phyloP scores from a whole-genome alignment of 2,888 invertebrate species.

The Neoascia interrupta region DNA sequence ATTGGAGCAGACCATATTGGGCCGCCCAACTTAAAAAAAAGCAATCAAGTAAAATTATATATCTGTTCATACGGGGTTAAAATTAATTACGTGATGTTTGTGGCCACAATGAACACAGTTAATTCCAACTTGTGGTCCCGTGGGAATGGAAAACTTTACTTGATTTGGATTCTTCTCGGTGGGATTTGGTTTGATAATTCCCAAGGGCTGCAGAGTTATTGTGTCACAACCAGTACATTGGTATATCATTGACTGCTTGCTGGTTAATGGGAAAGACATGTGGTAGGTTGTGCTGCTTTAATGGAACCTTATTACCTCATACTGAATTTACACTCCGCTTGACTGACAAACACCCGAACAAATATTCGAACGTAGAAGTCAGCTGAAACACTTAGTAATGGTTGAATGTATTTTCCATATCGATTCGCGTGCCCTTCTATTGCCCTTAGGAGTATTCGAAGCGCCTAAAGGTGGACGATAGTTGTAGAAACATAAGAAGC shows the following conservation, averaged over 20 bases:
- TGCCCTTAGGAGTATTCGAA: slow-evolving; percentile 94
- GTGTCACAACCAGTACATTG: slow-evolving; percentile 95
- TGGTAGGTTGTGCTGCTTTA: not conserved
- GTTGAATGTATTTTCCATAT: slow-evolving; percentile 95
- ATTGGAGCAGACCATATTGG: slow-evolving; percentile 96
- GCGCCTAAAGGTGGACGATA: slow-evolving; percentile 83
- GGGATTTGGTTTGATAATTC: slow-evolving; percentile 83
- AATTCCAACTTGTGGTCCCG: slow-evolving; percentile 84
- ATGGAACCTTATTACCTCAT: slow-evolving; percentile 83
- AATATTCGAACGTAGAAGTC: slow-evolving; percentile 98
- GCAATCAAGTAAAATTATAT: no score
- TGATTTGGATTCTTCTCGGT: slow-evolving; percentile 82
- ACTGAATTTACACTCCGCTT: slow-evolving; percentile 91
- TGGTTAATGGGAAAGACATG: slow-evolving; percentile 74
- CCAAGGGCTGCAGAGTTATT: slow-evolving; percentile 88
- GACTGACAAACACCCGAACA: slow-evolving; percentile 90
- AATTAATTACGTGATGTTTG: slow-evolving; percentile 84
- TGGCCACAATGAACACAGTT: slow-evolving; percentile 89
- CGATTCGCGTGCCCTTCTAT: slow-evolving; percentile 95
- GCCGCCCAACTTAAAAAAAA: slow-evolving; percentile 86
- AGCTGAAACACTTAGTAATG: slow-evolving; percentile 93
- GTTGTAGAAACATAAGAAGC: not conserved
- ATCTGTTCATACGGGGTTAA: not conserved
- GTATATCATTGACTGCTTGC: slow-evolving; percentile 92
- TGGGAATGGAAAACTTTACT: slow-evolving; percentile 85